A percentile compares a stretch with the other conserved stretches of the same genome.
phyloP scores from a whole-genome alignment of 1,140 invertebrate genomes.

The Stenopsyche tienmushanensis region DNA sequence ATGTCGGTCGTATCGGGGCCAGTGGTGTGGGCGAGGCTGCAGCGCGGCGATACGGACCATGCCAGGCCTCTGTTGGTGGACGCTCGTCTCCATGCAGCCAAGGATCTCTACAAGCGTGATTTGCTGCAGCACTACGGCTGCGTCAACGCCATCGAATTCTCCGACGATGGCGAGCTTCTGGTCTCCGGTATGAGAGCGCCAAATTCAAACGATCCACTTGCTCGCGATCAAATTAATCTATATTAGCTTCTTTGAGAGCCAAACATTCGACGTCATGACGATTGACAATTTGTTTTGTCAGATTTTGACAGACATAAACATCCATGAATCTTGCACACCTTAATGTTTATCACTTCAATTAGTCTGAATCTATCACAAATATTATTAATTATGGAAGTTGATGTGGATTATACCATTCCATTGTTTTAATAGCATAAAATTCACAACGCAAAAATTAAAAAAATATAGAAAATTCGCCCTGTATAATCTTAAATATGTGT shows the following conservation, averaged over 20 bases:
- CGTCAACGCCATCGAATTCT: constrained; percentile 96
- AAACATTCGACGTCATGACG: not conserved
- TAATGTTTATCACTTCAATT: too few relatives aligned
- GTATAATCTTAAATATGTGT: too few relatives aligned
- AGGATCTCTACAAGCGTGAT: constrained; percentile 81
- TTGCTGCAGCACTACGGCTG: constrained; percentile 90
- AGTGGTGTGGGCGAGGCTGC: not conserved
- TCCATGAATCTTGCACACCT: too few relatives aligned
- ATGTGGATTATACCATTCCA: too few relatives aligned
- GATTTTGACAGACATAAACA: too few relatives aligned
- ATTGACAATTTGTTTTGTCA: not conserved
- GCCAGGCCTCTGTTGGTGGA: constrained; percentile 58
- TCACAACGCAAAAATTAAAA: too few relatives aligned
- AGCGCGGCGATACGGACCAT: constrained; percentile 44
- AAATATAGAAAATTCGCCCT: too few relatives aligned
- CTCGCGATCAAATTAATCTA: too few relatives aligned
- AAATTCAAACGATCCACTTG: not conserved
- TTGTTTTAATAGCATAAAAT: too few relatives aligned
- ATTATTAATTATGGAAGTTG: too few relatives aligned
- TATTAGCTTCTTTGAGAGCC: not conserved
- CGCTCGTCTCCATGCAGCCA: constrained; percentile 63
- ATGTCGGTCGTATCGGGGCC: not conserved
- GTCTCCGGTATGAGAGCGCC: constrained; percentile 69
- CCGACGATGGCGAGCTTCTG: constrained; percentile 78
- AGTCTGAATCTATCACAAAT: too few relatives aligned